Conservation (phyloP, 1,140 invertebrate genomes). For the Druon quercuslanigerum region DNA sequence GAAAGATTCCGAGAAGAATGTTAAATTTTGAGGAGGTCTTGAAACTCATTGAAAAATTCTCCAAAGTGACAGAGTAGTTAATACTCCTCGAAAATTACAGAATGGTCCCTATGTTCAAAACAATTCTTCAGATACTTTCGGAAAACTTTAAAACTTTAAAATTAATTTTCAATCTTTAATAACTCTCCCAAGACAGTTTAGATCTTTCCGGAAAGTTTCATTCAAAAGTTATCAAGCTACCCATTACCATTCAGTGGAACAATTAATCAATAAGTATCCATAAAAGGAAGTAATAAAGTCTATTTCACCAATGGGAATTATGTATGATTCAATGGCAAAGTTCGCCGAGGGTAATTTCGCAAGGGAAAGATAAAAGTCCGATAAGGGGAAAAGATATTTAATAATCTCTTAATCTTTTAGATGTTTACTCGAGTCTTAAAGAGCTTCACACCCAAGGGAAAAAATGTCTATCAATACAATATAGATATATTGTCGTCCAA, state of each 20-base stretch:
- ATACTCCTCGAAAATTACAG: no score
- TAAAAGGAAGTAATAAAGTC: conserved; percentile 13
- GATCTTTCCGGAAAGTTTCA: neutral
- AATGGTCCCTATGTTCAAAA: no score
- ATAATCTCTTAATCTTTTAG: neutral
- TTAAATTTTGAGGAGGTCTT: no score
- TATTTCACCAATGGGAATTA: conserved; percentile 6
- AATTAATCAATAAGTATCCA: conserved; percentile 18
- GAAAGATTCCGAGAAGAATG: no score
- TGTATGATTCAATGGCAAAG: conserved; percentile 20
- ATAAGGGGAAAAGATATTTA: neutral
- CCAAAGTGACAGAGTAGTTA: no score
- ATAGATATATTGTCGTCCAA: neutral
- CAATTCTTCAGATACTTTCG: no score
- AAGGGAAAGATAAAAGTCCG: conserved; percentile 4
- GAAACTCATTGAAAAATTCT: no score
- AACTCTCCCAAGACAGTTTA: neutral
- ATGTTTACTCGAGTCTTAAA: neutral
- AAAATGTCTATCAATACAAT: neutral
- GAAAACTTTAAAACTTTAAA: no score
- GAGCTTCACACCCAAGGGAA: neutral
- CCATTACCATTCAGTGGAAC: neutral
- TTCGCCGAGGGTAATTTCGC: neutral
- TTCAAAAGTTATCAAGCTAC: neutral
- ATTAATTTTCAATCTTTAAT: no score